Evolutionary conservation across 2,797 vertebrate genomes (phyloP).

Genomic region (Cheirogaleus major): DNA sequence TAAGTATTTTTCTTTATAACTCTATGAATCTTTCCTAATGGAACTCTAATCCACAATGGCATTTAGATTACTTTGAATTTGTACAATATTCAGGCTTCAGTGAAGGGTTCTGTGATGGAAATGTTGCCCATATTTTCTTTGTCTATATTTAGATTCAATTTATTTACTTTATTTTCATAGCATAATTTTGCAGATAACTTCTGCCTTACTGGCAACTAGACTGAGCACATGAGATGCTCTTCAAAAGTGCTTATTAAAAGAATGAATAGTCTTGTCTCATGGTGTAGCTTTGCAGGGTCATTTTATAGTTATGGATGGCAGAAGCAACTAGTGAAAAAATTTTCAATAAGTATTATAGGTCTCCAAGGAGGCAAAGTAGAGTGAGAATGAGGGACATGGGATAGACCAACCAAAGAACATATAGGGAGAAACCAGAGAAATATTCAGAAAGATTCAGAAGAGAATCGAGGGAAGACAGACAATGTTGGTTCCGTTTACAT

Average conservation of each 20-base stretch:
- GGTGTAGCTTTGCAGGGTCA: background rate
- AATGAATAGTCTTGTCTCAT: background rate
- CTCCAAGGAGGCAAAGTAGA: background rate
- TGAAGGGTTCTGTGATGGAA: background rate
- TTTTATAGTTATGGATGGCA: background rate
- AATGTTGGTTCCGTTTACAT: background rate
- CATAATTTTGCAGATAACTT: background rate
- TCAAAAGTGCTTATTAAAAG: background rate
- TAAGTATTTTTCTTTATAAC: background rate
- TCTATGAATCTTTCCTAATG: background rate
- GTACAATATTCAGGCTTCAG: background rate
- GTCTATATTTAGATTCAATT: background rate
- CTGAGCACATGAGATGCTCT: background rate
- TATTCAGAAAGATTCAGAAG: background rate
- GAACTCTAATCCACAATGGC: background rate
- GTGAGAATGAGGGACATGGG: background rate
- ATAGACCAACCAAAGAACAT: background rate
- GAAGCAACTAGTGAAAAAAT: background rate
- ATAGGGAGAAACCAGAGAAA: background rate
- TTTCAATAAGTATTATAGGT: background rate
- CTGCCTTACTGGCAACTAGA: background rate
- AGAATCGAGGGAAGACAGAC: background rate
- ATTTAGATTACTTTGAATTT: background rate
- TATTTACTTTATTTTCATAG: background rate
- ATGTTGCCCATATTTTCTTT: background rate